Evolutionary conservation across 1,140 invertebrate genomes (phyloP).

Genomic region (Arctopsyche grandis): DNA sequence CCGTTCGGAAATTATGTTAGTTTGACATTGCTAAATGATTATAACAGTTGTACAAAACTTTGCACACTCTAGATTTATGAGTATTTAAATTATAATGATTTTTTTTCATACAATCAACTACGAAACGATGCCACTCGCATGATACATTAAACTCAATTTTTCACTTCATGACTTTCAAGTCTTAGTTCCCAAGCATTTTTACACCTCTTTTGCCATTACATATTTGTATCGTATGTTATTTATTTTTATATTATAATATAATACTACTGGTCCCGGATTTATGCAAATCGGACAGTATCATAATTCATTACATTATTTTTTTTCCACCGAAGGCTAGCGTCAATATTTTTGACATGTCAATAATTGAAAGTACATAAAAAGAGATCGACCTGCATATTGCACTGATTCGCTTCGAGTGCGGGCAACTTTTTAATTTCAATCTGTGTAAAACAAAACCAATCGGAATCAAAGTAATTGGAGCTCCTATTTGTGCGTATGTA

Average conservation of each 20-base stretch:
- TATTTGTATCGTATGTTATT: not conserved
- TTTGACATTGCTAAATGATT: slow-evolving; percentile 41
- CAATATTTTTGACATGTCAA: too few species aligned
- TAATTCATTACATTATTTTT: too few species aligned
- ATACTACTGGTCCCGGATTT: too few species aligned
- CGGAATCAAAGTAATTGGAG: not conserved
- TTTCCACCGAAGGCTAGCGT: too few species aligned
- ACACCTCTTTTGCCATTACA: not conserved
- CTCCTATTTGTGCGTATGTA: not conserved
- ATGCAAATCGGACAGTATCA: too few species aligned
- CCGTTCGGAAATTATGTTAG: slow-evolving; percentile 15
- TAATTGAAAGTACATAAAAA: too few species aligned
- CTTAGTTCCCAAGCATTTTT: not conserved
- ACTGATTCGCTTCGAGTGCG: not conserved
- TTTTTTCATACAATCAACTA: slow-evolving; percentile 6
- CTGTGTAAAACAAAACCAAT: not conserved
- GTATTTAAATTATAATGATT: slow-evolving; percentile 21
- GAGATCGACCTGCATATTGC: not conserved
- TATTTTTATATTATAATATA: too few species aligned
- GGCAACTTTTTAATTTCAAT: not conserved
- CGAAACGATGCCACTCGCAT: not conserved
- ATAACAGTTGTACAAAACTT: slow-evolving; percentile 12
- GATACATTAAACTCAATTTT: slow-evolving; percentile 14
- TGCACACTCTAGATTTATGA: not conserved
- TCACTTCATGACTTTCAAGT: not conserved